Conservation (phyloP, 2,888 invertebrate species). For the Leptopilina syphax region DNA sequence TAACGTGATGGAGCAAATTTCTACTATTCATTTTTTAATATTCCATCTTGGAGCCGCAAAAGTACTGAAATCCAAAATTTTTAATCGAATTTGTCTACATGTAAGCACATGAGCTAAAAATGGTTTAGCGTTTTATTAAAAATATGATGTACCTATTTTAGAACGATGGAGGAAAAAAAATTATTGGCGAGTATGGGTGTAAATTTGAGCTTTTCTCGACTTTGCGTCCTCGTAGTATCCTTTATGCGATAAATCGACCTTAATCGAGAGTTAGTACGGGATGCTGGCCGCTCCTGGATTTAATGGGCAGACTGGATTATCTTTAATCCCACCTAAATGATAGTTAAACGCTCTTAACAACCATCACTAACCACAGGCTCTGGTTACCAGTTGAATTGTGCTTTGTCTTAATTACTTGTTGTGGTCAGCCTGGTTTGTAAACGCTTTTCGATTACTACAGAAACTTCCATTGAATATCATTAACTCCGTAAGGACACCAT, state of each 20-base stretch:
- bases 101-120: no score
- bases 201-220: constrained; percentile 17
- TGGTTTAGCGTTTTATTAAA: no score
- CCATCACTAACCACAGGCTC: constrained; percentile 56
- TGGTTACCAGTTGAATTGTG: constrained; percentile 46
- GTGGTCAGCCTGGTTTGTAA: constrained; percentile 39
- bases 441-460: constrained; percentile 29
- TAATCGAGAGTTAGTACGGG: constrained; percentile 66
- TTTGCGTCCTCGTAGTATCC: constrained; percentile 48
- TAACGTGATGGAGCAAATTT: no score
- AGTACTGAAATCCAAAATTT: no score
- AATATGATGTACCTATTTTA: neutral
- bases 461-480: neutral
- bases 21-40: no score
- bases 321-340: constrained; percentile 68
- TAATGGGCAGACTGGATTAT: constrained; percentile 63
- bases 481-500: neutral
- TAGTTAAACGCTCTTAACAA: constrained; percentile 66
- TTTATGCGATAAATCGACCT: constrained; percentile 65
- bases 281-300: constrained; percentile 57
- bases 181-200: constrained; percentile 1
- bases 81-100: no score
- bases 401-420: constrained; percentile 51
- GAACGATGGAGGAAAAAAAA: neutral
- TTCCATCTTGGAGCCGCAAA: no score